Evolutionary conservation across 2,888 invertebrate species (phyloP), one percentile per base, ranked within the genome.

Genomic region (Atethmia centrago): DNA sequence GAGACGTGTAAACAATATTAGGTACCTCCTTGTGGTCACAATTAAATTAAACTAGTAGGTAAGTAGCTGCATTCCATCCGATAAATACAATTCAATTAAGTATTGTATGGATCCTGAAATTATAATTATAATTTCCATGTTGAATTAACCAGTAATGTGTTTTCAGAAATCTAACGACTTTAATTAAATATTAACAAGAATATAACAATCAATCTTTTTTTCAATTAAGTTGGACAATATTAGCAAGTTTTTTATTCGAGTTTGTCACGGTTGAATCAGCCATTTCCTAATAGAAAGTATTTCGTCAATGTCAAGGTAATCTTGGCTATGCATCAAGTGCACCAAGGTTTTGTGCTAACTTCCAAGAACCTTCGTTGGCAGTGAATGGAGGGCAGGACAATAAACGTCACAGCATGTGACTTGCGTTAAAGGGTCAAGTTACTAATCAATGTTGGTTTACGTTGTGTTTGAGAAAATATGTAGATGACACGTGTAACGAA

Each of bases 231-330:
- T 59, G 14, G 47, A 66, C 53, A 65, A 56, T 49, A 45, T 28
- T 7, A 7, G 25, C 14, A 59, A 0, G 14, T 31, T 51, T 70
- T 74, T 83, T 75, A 73, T 59, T 64, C 19, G 36, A 25, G 42
- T 75, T 74, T 63, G 76, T 80, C 74, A 82, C 65, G 65, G 71
- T 66, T 79, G 75, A 78, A 76, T 85, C 79, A 80, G 66, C 75
- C 61, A 82, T 85, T 91, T 90, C 88, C 90, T 86, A 75, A 76
- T 89, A 80, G 88, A 90, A 86, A 88, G 87, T 83, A 80, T 83
- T 75, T 77, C 67, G 58, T 76, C 87, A 90, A 87, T 87, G 88
- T 88, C 88, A 88, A 87, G 85, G 88, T 49, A 74, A 84, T 58
- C 83, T 61, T 71, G 79, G 77, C 73, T 75, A 79, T 69, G 66